Conservation (phyloP, 2,113 vertebrate species). For the Elachura formosa region DNA sequence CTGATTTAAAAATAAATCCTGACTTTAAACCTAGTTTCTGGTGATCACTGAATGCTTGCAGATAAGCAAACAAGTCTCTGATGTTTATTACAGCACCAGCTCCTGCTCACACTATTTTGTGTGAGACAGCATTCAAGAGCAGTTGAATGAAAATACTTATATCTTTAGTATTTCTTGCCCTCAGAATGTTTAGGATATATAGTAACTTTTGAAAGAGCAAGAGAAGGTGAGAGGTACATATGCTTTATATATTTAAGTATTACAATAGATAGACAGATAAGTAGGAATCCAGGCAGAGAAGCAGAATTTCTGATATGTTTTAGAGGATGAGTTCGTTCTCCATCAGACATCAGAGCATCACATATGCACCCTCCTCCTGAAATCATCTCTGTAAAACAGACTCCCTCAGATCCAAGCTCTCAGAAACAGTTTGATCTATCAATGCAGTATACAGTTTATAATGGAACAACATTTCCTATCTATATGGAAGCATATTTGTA, state of each 20-base stretch:
- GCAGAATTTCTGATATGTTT: neutral
- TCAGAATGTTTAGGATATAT: fast-evolving
- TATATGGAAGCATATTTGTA: neutral
- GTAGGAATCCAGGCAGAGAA: neutral
- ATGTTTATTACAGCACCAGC: neutral
- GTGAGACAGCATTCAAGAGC: neutral
- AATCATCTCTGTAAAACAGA: neutral
- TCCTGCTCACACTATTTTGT: no score
- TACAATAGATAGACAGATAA: neutral
- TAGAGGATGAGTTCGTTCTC: neutral
- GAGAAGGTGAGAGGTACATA: neutral
- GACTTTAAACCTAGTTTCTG: neutral
- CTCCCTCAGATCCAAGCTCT: neutral
- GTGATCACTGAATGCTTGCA: neutral
- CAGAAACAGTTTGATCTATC: neutral
- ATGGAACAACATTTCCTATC: neutral
- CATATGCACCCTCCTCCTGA: fast-evolving
- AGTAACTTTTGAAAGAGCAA: neutral
- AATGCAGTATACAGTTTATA: neutral
- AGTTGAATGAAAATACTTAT: neutral
- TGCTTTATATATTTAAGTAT: neutral
- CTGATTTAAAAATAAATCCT: neutral
- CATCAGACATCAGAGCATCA: neutral
- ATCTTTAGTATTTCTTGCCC: neutral
- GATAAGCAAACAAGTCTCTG: neutral